Conservation (phyloP, 2,797 vertebrate genomes). For the Luscinia megarhynchos region DNA sequence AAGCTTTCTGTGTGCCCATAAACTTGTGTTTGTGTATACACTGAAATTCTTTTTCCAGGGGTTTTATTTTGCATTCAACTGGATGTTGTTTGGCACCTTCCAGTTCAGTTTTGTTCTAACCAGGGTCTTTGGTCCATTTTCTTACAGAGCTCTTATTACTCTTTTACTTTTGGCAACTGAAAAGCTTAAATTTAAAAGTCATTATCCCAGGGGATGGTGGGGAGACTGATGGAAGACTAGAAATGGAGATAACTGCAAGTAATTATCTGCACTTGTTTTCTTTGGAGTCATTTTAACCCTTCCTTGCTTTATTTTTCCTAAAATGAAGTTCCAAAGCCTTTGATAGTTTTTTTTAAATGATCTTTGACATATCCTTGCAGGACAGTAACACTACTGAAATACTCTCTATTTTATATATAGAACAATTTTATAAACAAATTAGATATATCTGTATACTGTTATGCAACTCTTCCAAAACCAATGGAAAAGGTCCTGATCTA, state of each 20-base stretch:
- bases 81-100: not conserved
- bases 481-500: not conserved
- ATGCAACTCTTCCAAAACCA: not conserved
- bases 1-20: not conserved
- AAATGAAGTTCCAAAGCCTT: not conserved
- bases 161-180: not conserved
- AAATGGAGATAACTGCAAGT: not conserved
- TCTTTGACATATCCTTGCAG: not conserved
- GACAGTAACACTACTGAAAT: not conserved
- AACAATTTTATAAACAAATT: not conserved
- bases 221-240: not conserved
- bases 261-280: not conserved
- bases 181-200: not conserved
- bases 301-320: not conserved
- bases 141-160: not conserved
- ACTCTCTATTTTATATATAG: not conserved
- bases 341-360: not conserved
- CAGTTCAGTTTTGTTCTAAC: not conserved
- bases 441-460: not conserved
- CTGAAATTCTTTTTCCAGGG: not conserved
- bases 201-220: not conserved
- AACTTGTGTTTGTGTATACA: accelerated
- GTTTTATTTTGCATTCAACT: not conserved
- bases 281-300: not conserved
- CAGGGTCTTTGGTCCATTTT: not conserved